A percentile compares a stretch with the other conserved stretches of the same genome.
phyloP scores from a whole-genome alignment of 2,888 invertebrate genomes.

The Cataglyphis livida region DNA sequence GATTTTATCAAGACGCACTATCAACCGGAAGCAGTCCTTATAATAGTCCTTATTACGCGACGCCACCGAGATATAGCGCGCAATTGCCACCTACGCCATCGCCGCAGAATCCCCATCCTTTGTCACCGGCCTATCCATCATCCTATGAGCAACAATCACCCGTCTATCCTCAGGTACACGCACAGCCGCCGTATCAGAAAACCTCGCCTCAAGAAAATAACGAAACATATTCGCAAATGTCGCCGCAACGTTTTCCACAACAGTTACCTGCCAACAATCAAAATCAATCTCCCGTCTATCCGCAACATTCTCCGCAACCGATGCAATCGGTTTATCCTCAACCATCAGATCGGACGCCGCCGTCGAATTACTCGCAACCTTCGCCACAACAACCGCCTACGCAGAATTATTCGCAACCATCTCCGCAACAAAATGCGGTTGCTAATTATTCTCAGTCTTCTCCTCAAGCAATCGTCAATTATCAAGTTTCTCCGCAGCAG shows the following conservation, averaged over 20 bases:
- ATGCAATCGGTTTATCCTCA: conserved; percentile 82
- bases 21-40: conserved; percentile 94
- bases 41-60: conserved; percentile 87
- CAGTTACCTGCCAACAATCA: conserved; percentile 68
- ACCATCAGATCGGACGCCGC: conserved; percentile 80
- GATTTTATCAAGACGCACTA: conserved; percentile 96
- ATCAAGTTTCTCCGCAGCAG: conserved; percentile 82
- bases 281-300: conserved; percentile 76
- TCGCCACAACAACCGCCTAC: conserved; percentile 75
- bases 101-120: conserved; percentile 87
- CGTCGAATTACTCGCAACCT: conserved; percentile 65
- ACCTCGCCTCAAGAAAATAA: conserved; percentile 75
- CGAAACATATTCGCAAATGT: conserved; percentile 76
- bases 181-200: conserved; percentile 79
- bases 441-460: conserved; percentile 77
- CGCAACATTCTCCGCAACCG: conserved; percentile 78
- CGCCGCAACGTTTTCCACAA: conserved; percentile 67
- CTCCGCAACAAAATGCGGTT: conserved; percentile 79
- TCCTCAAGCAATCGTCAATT: conserved; percentile 73
- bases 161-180: conserved; percentile 79
- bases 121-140: conserved; percentile 88
- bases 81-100: conserved; percentile 90
- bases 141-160: conserved; percentile 79
- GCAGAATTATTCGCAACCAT: conserved; percentile 75
- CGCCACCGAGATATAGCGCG: conserved; percentile 89